These are phyloP conservation scores for Drosophila kuntzei DNA, from an alignment of 2,888 invertebrate species.

Conservation along the genomic window DNA sequence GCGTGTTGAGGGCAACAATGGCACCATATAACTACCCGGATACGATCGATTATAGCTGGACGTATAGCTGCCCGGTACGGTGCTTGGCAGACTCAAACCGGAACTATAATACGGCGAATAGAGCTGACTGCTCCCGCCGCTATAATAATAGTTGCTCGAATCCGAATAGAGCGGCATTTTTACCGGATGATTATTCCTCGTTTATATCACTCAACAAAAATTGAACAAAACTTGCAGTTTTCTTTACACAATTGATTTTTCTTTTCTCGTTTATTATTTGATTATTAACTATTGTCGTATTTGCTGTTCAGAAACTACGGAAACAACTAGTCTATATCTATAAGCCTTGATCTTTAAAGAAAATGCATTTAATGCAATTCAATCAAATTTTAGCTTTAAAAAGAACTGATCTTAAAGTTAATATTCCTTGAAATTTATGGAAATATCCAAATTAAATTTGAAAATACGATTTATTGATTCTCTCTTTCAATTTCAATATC, in stretches of 20 bases:
- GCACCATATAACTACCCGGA: constrained; percentile 80
- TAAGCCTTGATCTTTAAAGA: background rate
- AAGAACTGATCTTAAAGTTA: background rate
- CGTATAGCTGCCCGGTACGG: constrained; percentile 86
- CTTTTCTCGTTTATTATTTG: background rate
- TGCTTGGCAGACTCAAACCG: constrained; percentile 85
- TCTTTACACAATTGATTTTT: constrained; percentile 3
- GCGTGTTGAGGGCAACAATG: constrained; percentile 76
- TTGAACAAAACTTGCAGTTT: constrained; percentile 22
- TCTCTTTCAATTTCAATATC: constrained; percentile 8
- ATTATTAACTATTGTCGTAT: background rate
- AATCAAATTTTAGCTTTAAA: background rate
- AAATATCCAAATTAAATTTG: background rate
- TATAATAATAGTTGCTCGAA: constrained; percentile 87
- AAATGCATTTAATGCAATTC: background rate
- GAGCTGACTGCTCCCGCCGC: constrained; percentile 85
- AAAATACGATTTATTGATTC: background rate
- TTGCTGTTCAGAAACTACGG: background rate
- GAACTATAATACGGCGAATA: constrained; percentile 86
- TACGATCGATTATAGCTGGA: constrained; percentile 87
- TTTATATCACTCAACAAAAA: constrained; percentile 35
- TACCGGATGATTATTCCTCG: background rate
- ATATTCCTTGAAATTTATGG: background rate
- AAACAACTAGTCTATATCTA: background rate
- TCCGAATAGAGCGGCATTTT: constrained; percentile 90